Conservation (phyloP, 2,113 vertebrate genomes). For the Emydura subglobosa region DNA sequence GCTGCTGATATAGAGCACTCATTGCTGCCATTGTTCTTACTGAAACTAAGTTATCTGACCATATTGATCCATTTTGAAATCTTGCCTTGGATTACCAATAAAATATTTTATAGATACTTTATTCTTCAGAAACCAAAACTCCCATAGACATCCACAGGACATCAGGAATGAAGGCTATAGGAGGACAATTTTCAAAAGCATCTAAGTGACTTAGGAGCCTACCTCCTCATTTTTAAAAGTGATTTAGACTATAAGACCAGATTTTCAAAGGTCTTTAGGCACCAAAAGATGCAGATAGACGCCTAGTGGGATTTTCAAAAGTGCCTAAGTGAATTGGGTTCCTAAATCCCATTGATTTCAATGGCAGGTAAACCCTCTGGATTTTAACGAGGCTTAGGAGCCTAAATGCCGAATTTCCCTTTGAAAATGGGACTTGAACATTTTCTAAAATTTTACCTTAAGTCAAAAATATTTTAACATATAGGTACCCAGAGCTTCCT, state of each 20-base stretch:
- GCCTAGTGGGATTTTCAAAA: neutral
- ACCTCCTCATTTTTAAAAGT: neutral
- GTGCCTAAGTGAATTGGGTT: neutral
- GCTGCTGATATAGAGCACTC: neutral
- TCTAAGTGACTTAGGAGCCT: neutral
- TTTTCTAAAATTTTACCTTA: neutral
- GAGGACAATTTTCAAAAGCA: neutral
- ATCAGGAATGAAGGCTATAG: neutral
- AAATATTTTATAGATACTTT: neutral
- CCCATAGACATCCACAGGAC: fast-evolving
- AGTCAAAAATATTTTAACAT: neutral
- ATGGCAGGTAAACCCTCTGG: neutral
- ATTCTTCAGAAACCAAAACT: neutral
- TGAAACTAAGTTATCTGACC: fast-evolving
- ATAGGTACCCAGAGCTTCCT: neutral
- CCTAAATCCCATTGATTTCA: neutral
- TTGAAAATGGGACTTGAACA: neutral
- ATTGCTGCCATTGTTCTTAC: fast-evolving
- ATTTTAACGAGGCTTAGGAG: neutral
- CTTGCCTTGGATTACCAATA: fast-evolving
- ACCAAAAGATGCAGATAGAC: neutral
- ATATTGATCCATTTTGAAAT: fast-evolving
- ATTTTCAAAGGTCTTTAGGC: neutral
- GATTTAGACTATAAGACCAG: fast-evolving
- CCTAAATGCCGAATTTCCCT: neutral